These are phyloP conservation scores for Calosoma granatense DNA, from an alignment of 1,140 invertebrate genomes.

Conservation along the genomic window DNA sequence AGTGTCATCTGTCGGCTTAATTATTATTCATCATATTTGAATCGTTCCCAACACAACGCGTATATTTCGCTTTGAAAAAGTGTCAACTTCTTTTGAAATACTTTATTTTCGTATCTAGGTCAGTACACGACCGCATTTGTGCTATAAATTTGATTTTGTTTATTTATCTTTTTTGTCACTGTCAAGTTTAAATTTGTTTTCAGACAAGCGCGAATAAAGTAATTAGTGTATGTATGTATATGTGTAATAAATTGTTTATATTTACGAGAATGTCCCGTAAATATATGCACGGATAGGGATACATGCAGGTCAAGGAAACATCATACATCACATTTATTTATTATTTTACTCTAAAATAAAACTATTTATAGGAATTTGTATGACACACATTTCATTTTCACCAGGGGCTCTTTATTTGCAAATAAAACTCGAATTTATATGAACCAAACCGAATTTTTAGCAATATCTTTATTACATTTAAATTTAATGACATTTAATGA, in stretches of 20 bases:
- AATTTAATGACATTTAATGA: no score
- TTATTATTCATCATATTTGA: background rate
- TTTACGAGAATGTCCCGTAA: no score
- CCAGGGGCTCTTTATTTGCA: no score
- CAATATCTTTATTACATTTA: no score
- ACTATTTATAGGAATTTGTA: background rate
- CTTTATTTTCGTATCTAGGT: background rate
- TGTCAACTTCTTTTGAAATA: background rate
- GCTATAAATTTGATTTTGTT: background rate
- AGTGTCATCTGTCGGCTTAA: background rate
- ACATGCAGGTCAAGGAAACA: background rate
- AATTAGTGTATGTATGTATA: background rate
- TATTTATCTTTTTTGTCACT: background rate
- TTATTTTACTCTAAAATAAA: background rate
- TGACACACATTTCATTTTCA: no score
- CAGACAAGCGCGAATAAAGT: background rate
- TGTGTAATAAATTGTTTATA: no score
- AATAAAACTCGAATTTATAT: no score
- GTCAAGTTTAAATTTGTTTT: background rate
- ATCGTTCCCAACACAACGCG: no score
- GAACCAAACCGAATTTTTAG: no score
- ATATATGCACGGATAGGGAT: no score
- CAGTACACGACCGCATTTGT: background rate
- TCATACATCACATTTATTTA: background rate
- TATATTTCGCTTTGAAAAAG: background rate